These are phyloP conservation scores for Psilopsiagon aurifrons DNA, from an alignment of 2,113 vertebrate genomes.

Conservation along the genomic window DNA sequence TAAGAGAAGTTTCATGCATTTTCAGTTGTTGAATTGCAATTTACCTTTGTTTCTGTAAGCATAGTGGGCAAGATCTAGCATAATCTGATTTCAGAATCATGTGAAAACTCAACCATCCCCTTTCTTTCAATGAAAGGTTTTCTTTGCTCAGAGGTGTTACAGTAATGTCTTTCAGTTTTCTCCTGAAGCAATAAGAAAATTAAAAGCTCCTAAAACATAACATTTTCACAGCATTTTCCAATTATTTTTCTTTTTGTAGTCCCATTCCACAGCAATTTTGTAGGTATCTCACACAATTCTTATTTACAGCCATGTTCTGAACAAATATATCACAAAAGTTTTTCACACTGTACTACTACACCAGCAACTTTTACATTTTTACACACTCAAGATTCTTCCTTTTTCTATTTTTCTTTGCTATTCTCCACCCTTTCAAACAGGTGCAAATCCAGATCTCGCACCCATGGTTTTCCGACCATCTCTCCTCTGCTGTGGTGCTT, in stretches of 20 bases:
- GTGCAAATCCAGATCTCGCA: background rate
- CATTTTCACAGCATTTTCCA: background rate
- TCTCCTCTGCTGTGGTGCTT: background rate
- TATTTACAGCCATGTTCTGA: background rate
- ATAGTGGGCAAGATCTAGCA: background rate
- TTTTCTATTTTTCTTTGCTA: background rate
- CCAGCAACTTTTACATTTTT: background rate
- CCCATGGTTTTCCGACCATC: background rate
- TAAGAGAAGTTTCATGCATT: background rate
- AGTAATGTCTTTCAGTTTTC: background rate
- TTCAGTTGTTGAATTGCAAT: background rate
- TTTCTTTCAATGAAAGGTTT: background rate
- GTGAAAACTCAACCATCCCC: rapidly evolving
- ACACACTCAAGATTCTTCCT: background rate
- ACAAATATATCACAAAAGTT: background rate
- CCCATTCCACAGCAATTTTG: background rate
- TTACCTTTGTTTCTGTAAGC: background rate
- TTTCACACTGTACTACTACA: background rate
- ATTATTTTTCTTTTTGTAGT: background rate
- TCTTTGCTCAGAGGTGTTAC: background rate
- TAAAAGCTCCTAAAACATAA: background rate
- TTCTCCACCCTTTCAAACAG: background rate
- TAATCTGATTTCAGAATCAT: background rate
- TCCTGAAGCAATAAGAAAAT: background rate
- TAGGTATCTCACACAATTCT: background rate